A percentile compares a stretch with the other conserved stretches of the same genome.
Evolutionary conservation across 2,113 vertebrate species (phyloP).

Genomic region (Lophius piscatorius): DNA sequence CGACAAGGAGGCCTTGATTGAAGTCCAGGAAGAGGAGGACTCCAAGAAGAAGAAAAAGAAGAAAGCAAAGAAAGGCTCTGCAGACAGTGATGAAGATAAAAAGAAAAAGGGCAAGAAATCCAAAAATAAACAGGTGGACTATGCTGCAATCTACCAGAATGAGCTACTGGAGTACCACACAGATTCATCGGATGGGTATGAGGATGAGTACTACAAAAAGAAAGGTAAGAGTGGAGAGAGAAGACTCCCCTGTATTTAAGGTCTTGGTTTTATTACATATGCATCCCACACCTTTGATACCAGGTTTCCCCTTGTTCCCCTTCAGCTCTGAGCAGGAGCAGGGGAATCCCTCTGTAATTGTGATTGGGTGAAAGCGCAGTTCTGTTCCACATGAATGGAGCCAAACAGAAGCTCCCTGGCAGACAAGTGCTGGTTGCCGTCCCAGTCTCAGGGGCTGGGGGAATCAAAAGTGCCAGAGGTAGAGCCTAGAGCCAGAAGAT

Average conservation of each 20-base stretch:
- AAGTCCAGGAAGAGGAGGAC: constrained; percentile 74
- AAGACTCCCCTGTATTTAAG: neutral
- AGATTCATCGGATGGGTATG: constrained; percentile 85
- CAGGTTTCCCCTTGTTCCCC: neutral
- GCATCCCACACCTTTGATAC: too few species aligned
- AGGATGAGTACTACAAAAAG: constrained; percentile 93
- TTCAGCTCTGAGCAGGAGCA: constrained; percentile 6
- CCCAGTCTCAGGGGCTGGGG: constrained; percentile 39
- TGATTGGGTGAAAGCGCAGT: constrained; percentile 61
- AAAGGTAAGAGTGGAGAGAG: constrained; percentile 82
- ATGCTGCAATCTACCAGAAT: constrained; percentile 86
- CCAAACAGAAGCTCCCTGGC: constrained; percentile 51
- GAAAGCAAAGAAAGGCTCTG: constrained; percentile 75
- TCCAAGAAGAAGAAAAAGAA: constrained; percentile 81
- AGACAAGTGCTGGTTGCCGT: constrained; percentile 66
- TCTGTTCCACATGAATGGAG: constrained; percentile 72
- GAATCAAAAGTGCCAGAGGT: constrained; percentile 11
- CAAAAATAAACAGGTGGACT: constrained; percentile 86
- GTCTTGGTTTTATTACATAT: too few species aligned
- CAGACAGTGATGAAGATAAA: constrained; percentile 80
- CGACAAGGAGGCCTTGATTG: constrained; percentile 54
- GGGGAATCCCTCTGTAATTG: constrained; percentile 65
- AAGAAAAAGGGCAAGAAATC: constrained; percentile 85
- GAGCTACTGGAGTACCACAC: constrained; percentile 88
- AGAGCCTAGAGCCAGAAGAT: constrained; percentile 29